Base-by-base conservation (phyloP, 2,888 invertebrate genomes). In the Acrobasis consociella region DNA sequence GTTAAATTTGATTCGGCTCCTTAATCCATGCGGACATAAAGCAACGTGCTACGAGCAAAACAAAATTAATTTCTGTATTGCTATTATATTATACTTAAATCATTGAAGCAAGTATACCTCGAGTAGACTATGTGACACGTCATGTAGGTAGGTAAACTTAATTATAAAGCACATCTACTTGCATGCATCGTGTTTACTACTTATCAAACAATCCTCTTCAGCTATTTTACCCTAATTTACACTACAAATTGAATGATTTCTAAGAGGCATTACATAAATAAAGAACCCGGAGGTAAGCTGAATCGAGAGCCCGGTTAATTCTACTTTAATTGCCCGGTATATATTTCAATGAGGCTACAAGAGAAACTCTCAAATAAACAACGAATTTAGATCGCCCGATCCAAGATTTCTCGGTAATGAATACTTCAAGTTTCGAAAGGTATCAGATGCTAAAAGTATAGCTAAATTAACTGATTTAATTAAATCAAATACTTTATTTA, bases 321-420 rank as follows among this genome's bases (percentile, higher is more conserved):
- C 60, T 51, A 39, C 39, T 60, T 60, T 60, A 60, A 60, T 60
- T 60, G 60, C 60, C 60, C 17, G 51, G 60, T 60, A 60, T 60
- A 60, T 60, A 60, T 60, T 60, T 60, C 60, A 60, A 60, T 51
- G 60, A 60, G 60, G 39, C 60, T 60, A 17, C 13, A 52, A 46
- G 11, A 38, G 39, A 17, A 60, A 39, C 38, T 60, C 60, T 60
- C 52, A 17, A 42, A 51, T 51, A 60, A 46, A 46, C 46, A 46
- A 56, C 42, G 17, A 56, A 56, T 42, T 39, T 56, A 38, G 42
- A 56, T 42, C 42, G 17, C 9, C 1, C 13, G 22, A 39, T 39
- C 9, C 39, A 13, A 39, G 55, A 39, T 55, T 38, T 38, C 55
- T 7, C 53, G 38, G 53, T 38, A 55, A 55, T 55, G 53, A 55